Conservation (phyloP, 2,888 invertebrate genomes). For the Archips xylosteana region DNA sequence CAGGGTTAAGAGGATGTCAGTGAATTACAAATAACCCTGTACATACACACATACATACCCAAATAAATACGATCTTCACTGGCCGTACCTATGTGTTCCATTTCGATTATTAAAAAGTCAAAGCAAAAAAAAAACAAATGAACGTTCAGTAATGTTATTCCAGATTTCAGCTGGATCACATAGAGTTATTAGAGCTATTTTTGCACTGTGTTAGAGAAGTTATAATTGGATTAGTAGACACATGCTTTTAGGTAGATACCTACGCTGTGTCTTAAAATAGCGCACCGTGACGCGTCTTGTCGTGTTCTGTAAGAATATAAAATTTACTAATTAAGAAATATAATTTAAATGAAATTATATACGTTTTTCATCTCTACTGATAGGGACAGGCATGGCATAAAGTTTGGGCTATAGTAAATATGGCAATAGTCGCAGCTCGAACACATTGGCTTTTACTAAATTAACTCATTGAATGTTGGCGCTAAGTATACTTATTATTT, state of each 20-base stretch:
- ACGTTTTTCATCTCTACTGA: no score
- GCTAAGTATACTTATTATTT: not conserved
- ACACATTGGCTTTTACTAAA: not conserved
- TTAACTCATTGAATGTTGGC: not conserved
- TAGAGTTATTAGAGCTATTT: conserved; percentile 60
- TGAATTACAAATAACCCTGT: no score
- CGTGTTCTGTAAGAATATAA: conserved; percentile 33
- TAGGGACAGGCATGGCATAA: no score
- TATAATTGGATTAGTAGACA: conserved; percentile 70
- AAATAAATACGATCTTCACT: no score
- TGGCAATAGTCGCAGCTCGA: not conserved
- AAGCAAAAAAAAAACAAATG: not conserved
- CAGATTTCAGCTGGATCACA: conserved; percentile 34
- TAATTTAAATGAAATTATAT: no score
- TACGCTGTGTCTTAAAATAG: conserved; percentile 57
- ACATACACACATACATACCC: no score
- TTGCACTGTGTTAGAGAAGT: conserved; percentile 62
- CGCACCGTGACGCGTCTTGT: conserved; percentile 55
- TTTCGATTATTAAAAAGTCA: not conserved
- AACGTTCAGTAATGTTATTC: conserved; percentile 14
- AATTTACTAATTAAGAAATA: conserved; percentile 15
- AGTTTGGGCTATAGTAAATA: no score
- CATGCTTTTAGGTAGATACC: conserved; percentile 62
- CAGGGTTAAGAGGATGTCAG: no score
- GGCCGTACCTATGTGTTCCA: no score